Conservation (phyloP, 1,140 invertebrate species). For the Drosophila leontia region DNA sequence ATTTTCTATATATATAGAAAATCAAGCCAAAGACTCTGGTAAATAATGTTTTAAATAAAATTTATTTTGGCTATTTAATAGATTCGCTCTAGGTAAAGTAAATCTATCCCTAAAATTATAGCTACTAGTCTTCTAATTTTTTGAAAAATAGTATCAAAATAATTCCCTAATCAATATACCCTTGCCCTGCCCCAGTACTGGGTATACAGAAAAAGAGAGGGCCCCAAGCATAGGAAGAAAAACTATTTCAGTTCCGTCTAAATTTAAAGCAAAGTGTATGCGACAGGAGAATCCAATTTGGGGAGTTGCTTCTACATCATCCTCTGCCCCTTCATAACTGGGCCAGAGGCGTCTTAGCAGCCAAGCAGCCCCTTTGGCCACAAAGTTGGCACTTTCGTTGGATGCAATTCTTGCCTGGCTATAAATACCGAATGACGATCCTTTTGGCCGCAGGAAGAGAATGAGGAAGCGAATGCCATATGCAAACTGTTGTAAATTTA, state of each 20-base stretch:
- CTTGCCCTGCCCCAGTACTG: not conserved
- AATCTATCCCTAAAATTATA: not conserved
- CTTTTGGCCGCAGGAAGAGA: constrained; percentile 31
- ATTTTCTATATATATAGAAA: too few species aligned
- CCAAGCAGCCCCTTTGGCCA: constrained; percentile 11
- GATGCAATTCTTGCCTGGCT: constrained; percentile 38
- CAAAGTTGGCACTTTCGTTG: constrained; percentile 38
- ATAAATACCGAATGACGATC: constrained; percentile 68
- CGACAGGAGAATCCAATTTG: constrained; percentile 25
- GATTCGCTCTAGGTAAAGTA: not conserved
- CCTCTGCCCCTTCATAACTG: constrained; percentile 54
- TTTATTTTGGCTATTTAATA: not conserved
- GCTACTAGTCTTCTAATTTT: too few species aligned
- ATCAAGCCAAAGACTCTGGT: too few species aligned
- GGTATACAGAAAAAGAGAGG: not conserved
- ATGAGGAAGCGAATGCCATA: constrained; percentile 76
- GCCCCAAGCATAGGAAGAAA: constrained; percentile 8
- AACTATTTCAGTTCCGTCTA: constrained; percentile 50
- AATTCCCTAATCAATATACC: not conserved
- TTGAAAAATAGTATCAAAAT: not conserved
- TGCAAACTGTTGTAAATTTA: constrained; percentile 74
- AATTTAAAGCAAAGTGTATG: constrained; percentile 36
- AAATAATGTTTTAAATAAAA: too few species aligned
- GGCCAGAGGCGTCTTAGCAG: constrained; percentile 44
- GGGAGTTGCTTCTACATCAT: constrained; percentile 18